Evolutionary conservation across 2,113 vertebrate species (phyloP), one percentile per base, ranked within the genome.

Genomic region (Silurus glanis): DNA sequence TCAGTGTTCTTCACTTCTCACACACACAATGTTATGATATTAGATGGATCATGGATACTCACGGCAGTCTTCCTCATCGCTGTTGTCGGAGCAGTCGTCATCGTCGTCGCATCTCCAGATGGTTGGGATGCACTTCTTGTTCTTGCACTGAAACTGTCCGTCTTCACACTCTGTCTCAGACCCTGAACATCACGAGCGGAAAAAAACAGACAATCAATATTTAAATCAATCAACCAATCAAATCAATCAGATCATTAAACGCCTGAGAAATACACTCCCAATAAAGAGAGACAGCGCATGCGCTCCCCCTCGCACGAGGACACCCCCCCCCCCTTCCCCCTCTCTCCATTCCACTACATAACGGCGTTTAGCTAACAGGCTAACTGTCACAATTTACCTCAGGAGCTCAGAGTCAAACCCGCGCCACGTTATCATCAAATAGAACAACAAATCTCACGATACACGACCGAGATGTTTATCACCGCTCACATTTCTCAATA

Each of bases 51-150:
- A 3, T 0, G 3, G 69, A 10, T 2, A 98, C 97, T 99, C 95
- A 99, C 98, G 95, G 91, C 98, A 99, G 91, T 97, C 97, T 64
- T 97, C 97, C 89, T 99, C 97, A 86, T 98, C 98, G 72, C 98
- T 99, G 94, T 99, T 98, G 93, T 99, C 97, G 7, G 96, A 95
- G 89, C 97, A 99, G 93, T 99, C 98, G 87, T 99, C 96, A 83
- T 99, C 98, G 88, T 98, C 98, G 88, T 99, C 98, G 81, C 98
- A 99, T 89, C 96, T 96, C 98, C 98, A 99, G 90, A 99, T 91
- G 23, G 95, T 96, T 25, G 97, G 97, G 88, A 99, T 98, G 91
- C 98, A 99, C 90, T 97, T 96, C 89, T 95, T 93, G 89, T 99
- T 99, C 91, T 93, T 94, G 93, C 98, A 99, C 92, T 97, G 97